Conservation (phyloP, 2,113 vertebrate genomes). For the Emydura subglobosa region DNA sequence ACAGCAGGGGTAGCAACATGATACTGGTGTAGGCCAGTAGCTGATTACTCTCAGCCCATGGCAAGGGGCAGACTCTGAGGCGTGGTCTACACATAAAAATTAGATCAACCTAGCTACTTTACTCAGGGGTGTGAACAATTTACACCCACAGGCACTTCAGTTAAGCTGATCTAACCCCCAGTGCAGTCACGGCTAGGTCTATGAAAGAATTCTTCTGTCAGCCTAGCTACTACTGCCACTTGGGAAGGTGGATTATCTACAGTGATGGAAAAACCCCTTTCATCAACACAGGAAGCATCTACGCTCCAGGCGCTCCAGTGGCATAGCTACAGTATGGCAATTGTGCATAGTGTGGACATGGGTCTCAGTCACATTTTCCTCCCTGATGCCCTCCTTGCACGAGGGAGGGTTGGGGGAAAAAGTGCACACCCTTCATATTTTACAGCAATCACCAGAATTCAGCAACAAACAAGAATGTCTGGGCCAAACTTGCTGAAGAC, state of each 20-base stretch:
- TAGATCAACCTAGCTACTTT: not conserved
- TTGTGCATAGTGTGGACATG: not conserved
- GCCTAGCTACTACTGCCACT: not conserved
- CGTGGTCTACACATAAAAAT: not conserved
- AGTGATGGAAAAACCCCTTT: not conserved
- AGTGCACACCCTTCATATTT: not conserved
- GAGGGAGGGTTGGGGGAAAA: not conserved
- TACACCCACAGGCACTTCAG: not conserved
- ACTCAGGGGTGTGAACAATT: not conserved
- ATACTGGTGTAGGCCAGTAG: not conserved
- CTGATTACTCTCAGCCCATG: not conserved
- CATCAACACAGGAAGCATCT: not conserved
- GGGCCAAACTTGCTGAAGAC: not conserved
- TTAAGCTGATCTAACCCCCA: not conserved
- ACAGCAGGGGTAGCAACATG: rapidly evolving
- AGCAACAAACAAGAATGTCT: not conserved
- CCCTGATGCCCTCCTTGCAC: not conserved
- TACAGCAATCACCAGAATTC: not conserved
- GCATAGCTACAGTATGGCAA: not conserved
- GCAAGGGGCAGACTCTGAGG: not conserved
- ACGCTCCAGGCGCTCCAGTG: too few species aligned
- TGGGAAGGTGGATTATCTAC: not conserved
- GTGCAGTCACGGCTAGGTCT: not conserved
- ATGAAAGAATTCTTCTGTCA: not conserved
- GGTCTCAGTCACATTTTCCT: not conserved